These are phyloP conservation scores for Eriocheir sinensis DNA, from an alignment of 1,140 invertebrate genomes.

Conservation along the genomic window DNA sequence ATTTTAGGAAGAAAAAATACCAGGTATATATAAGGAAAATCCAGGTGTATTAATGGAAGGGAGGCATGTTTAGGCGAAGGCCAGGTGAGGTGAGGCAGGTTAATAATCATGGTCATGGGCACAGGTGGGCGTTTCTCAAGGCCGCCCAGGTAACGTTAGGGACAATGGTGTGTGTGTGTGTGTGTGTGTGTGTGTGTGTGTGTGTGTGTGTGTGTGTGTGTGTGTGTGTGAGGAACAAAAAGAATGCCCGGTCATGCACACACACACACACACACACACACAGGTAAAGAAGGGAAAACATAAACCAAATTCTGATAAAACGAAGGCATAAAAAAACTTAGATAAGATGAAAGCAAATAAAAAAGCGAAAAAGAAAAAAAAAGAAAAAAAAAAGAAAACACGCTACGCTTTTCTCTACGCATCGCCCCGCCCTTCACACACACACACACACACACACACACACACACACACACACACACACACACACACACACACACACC, in stretches of 20 bases:
- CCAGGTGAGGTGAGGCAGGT: background rate
- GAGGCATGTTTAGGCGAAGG: background rate
- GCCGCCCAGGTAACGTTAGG: background rate
- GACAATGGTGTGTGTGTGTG: slow-evolving; percentile 47
- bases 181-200: slow-evolving; percentile 50
- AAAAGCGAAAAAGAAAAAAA: background rate
- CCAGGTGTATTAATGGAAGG: too few species aligned
- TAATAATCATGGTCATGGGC: background rate
- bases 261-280: slow-evolving; percentile 33
- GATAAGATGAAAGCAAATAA: background rate
- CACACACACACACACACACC: slow-evolving; percentile 3
- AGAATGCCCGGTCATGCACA: background rate
- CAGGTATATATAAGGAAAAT: too few species aligned
- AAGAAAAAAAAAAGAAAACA: background rate
- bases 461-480: slow-evolving; percentile 55
- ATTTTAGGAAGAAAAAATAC: too few species aligned
- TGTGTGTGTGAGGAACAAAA: background rate
- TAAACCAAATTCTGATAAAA: background rate
- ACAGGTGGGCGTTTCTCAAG: background rate
- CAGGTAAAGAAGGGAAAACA: background rate
- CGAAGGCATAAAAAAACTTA: background rate
- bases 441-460: slow-evolving; percentile 7
- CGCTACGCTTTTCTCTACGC: background rate
- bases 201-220: background rate
- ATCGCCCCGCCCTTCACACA: background rate